Percentiles rank a stretch among this genome's conserved stretches.
Conservation (phyloP, 1,140 invertebrate species). For the Monomorium pharaonis region DNA sequence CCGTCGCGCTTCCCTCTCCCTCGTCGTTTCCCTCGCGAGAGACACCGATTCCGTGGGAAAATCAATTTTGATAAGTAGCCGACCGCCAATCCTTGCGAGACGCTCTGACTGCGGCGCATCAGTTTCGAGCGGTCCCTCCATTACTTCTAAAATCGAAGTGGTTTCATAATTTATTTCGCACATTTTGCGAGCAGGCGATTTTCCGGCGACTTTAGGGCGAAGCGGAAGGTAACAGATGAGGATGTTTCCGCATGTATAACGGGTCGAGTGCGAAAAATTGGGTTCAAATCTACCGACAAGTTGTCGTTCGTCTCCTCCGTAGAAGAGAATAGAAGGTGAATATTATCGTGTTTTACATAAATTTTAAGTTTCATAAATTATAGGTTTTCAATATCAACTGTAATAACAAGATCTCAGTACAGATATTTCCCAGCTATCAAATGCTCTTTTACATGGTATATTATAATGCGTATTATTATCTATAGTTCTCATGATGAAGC, state of each 20-base stretch:
- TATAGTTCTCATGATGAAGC: conserved; percentile 33
- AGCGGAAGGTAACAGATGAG: conserved; percentile 28
- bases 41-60: conserved; percentile 26
- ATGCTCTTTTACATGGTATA: neutral
- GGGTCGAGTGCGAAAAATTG: neutral
- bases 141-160: conserved; percentile 23
- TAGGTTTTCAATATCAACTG: neutral
- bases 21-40: neutral
- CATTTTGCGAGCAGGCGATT: neutral
- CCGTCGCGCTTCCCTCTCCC: neutral
- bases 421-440: neutral
- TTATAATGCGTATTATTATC: conserved; percentile 44
- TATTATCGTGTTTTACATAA: neutral
- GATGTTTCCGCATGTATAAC: too few relatives aligned
- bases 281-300: neutral
- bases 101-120: neutral
- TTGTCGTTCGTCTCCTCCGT: neutral
- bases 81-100: conserved; percentile 45
- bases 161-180: conserved; percentile 8
- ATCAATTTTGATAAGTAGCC: conserved; percentile 69
- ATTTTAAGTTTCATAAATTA: too few relatives aligned
- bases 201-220: conserved; percentile 31
- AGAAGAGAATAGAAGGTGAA: neutral
- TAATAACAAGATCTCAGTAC: neutral
- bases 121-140: neutral